phyloP scores from a whole-genome alignment of 2,113 vertebrate species.

The Ameiurus melas region DNA sequence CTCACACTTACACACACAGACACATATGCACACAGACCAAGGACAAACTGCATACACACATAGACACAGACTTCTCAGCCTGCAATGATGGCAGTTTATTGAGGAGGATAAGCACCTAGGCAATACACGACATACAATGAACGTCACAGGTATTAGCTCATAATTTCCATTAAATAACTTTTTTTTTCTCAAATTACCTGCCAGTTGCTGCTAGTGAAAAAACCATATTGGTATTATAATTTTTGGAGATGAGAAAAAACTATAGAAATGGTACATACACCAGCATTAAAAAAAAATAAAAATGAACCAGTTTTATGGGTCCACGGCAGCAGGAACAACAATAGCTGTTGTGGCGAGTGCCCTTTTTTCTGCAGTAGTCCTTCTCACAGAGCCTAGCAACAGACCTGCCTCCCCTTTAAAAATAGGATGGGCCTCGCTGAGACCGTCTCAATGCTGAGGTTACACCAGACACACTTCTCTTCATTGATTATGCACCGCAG shows the following conservation, averaged over 20 bases:
- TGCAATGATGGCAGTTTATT: slow-evolving; percentile 20
- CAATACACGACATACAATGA: not conserved
- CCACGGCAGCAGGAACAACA: slow-evolving; percentile 15
- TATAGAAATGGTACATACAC: not conserved
- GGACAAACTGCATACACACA: not conserved
- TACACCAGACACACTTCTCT: slow-evolving; percentile 71
- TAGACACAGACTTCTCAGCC: not conserved
- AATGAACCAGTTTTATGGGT: not conserved
- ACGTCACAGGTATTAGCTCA: not conserved
- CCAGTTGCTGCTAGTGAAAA: not conserved
- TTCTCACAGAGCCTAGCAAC: slow-evolving; percentile 77
- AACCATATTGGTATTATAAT: not conserved
- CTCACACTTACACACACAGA: not conserved
- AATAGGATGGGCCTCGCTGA: slow-evolving; percentile 75
- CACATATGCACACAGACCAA: slow-evolving; percentile 31
- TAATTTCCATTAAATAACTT: not conserved
- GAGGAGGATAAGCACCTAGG: not conserved
- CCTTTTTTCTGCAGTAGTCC: slow-evolving; percentile 58
- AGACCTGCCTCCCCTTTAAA: slow-evolving; percentile 74
- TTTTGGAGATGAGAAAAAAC: not conserved
- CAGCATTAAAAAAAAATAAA: not conserved
- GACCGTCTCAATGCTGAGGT: slow-evolving; percentile 63
- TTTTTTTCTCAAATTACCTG: not conserved
- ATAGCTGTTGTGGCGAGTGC: slow-evolving; percentile 42
- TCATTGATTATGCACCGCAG: slow-evolving; percentile 74